Evolutionary conservation across 2,888 invertebrate species (phyloP).

Genomic region (Acrobasis consociella): DNA sequence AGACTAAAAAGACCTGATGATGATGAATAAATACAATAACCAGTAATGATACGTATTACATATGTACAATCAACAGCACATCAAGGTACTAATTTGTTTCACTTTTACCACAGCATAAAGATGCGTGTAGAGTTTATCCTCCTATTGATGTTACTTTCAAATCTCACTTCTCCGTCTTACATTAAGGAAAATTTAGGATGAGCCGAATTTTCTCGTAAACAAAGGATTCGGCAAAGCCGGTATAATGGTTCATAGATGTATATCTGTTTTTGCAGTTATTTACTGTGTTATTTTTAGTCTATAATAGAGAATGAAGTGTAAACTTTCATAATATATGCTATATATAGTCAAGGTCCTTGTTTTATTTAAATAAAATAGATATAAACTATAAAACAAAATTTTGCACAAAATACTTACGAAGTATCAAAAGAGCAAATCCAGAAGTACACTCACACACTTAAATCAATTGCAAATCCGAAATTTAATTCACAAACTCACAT

Average conservation of each 20-base stretch:
- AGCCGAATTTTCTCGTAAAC: background rate
- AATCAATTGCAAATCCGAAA: slow-evolving; percentile 8
- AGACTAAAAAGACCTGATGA: no score
- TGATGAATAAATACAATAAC: no score
- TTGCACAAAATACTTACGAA: slow-evolving; percentile 9
- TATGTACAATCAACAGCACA: no score
- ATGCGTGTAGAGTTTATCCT: no score
- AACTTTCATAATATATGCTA: background rate
- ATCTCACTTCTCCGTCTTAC: background rate
- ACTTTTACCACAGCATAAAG: no score
- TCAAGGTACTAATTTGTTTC: no score
- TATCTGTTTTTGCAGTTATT: background rate
- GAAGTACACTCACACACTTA: slow-evolving; percentile 22
- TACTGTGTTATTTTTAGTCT: background rate
- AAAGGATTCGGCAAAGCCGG: background rate
- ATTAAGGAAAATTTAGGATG: background rate
- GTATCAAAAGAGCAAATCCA: slow-evolving; percentile 9
- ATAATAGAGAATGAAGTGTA: background rate
- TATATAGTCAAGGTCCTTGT: background rate
- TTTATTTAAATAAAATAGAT: background rate
- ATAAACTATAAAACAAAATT: background rate
- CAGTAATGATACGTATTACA: no score
- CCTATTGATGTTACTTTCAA: no score
- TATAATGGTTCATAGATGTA: background rate
- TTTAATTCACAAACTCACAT: slow-evolving; percentile 14